Evolutionary conservation across 2,888 invertebrate genomes (phyloP), one percentile per base, ranked within the genome.

Genomic region (Nematopogon swammerdamellus): DNA sequence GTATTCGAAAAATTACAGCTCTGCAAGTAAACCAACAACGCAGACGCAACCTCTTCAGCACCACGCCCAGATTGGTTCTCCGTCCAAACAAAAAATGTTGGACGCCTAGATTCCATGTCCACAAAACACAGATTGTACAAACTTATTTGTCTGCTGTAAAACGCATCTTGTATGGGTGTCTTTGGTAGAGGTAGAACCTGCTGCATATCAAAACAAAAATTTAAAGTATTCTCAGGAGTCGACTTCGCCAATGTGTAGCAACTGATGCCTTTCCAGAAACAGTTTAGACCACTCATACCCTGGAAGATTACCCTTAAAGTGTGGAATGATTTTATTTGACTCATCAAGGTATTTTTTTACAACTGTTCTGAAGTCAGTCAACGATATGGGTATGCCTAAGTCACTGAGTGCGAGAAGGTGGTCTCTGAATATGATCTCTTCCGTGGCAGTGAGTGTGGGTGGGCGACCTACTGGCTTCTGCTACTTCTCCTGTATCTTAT

Each of bases 121-220:
- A 47, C 47, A 30, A 47, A 17, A 30, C 47, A 47, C 5, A 47
- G 16, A 47, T 47, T 47, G 29, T 47, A 47, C 14, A 47, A 30
- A 47, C 29, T 47, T 29, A 47, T 30, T 30, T 47, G 47, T 16
- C 47, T 18, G 6, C 20, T 47, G 30, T 47, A 47, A 25, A 25
- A 47, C 18, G 47, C 47, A 6, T 47, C 47, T 17, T 47, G 47
- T 17, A 47, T 25, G 25, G 47, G 47, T 30, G 47, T 25, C 18
- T 18, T n/a, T 8, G 47, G 47, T 25, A 47, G 29, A 18, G 47
- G 47, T 25, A 25, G 46, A 25, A 46, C 19, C 25, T 46, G 46
- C 19, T 46, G 46, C 14, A 46, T 17, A 19, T 46, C 46, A 20
- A 46, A 46, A 20, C 46, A 46, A 20, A 11, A 18, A 11, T 4